Evolutionary conservation across 2,888 invertebrate genomes (phyloP), one percentile per base, ranked within the genome.

Genomic region (Ormia ochracea): DNA sequence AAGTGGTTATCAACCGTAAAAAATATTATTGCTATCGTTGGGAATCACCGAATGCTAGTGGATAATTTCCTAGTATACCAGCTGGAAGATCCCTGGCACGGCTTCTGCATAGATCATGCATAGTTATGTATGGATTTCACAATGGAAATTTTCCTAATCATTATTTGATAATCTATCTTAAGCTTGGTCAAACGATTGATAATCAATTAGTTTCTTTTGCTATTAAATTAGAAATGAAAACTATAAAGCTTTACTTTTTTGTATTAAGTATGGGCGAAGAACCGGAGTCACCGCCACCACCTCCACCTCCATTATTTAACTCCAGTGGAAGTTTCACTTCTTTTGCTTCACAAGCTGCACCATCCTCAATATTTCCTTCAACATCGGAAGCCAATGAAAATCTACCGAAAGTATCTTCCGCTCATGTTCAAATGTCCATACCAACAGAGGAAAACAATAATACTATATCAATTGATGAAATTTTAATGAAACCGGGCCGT

Each of bases 401-500:
- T 17, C 41, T 85, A 23, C 38, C 79, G 0, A 78, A 80, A 5
- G 76, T 66, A 2, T 81, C 84, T n/a, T 76, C 84, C 1, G 63
- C 80, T 10, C 85, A 85, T 56, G 72, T 87, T 5, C 63, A 85
- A 82, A 83, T 88, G 82, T 81, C 81, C 2, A 81, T 84, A 58
- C 85, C 90, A 72, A 82, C 85, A 59, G 85, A 81, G 79, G 90
- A 84, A 87, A 90, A 86, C 89, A 85, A 84, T 12, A 91, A 90
- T 82, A 89, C 90, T 28, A 92, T 94, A 38, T 92, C 92, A 90
- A 94, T 98, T 83, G 96, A 97, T 86, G 97, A 98, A 87, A 90
- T 98, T 77, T 90, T 98, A 56, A 92, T 93, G 86, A 90, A 92
- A 21, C 98, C 98, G 2, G 96, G 96, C 7, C 92, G 98, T 56